Percentiles rank a stretch among this genome's conserved stretches.
Conservation (phyloP, 2,797 vertebrate genomes). For the Naso thynnoides region DNA sequence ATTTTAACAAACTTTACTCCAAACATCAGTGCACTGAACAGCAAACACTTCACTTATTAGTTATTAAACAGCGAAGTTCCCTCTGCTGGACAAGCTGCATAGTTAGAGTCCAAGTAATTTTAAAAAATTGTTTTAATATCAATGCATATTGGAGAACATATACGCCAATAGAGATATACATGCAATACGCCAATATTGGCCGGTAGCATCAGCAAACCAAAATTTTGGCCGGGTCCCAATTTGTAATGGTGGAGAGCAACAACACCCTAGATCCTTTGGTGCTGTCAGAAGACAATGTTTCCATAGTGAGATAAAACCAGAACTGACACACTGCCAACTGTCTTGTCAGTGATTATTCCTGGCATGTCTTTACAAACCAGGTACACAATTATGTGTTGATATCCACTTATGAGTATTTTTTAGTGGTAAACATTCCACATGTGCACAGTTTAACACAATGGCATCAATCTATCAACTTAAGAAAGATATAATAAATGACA, state of each 20-base stretch:
- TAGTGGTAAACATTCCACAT: constrained; percentile 8
- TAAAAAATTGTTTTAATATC: too few species aligned
- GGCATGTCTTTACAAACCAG: constrained; percentile 15
- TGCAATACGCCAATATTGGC: too few species aligned
- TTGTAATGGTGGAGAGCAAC: constrained; percentile 2
- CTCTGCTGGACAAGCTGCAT: too few species aligned
- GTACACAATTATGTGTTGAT: neutral
- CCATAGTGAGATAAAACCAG: constrained; percentile 20
- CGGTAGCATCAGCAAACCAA: too few species aligned
- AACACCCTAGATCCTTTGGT: constrained; percentile 17
- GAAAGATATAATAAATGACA: constrained; percentile 1
- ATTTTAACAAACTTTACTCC: too few species aligned
- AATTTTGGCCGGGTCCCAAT: too few species aligned
- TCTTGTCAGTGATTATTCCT: constrained; percentile 1
- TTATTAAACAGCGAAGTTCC: too few species aligned
- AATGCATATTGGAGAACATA: too few species aligned
- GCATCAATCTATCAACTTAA: constrained; percentile 19
- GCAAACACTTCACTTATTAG: too few species aligned
- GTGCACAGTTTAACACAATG: constrained; percentile 16
- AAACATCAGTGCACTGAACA: too few species aligned
- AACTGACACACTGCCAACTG: constrained; percentile 22
- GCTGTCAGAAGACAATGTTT: neutral
- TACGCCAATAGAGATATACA: too few species aligned
- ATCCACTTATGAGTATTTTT: neutral
- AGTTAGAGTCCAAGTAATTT: too few species aligned